phyloP scores from a whole-genome alignment of 2,888 invertebrate genomes.

The Deroplatys truncata region DNA sequence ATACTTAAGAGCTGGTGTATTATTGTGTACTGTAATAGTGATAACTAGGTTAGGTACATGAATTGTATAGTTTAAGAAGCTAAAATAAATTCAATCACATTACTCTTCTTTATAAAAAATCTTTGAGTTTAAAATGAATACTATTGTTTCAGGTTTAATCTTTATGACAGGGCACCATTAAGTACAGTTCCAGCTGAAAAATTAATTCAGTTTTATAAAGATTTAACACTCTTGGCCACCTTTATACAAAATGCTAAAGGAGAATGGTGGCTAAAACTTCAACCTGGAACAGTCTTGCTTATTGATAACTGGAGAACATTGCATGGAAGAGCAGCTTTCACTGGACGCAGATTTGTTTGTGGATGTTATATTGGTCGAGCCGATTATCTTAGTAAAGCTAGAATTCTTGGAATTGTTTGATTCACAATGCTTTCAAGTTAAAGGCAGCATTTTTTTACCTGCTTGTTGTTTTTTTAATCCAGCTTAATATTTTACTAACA shows the following conservation, averaged over 20 bases:
- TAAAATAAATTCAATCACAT: no score
- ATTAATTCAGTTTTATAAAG: conserved; percentile 58
- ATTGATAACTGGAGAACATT: conserved; percentile 76
- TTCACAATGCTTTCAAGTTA: not conserved
- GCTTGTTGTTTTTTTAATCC: not conserved
- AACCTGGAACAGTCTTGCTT: conserved; percentile 66
- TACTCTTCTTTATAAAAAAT: no score
- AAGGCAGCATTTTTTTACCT: not conserved
- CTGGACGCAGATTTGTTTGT: conserved; percentile 60
- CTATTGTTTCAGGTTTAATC: conserved; percentile 56
- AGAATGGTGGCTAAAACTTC: conserved; percentile 57
- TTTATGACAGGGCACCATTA: conserved; percentile 67
- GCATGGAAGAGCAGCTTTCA: conserved; percentile 68
- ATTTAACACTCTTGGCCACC: conserved; percentile 51
- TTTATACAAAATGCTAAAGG: conserved; percentile 50
- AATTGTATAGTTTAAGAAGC: no score
- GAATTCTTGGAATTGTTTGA: conserved; percentile 34
- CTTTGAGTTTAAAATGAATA: no score
- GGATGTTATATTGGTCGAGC: conserved; percentile 72
- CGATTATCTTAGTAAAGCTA: conserved; percentile 61
- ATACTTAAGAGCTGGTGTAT: no score
- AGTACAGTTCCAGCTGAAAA: conserved; percentile 50
- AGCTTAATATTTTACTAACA: not conserved
- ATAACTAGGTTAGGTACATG: no score
- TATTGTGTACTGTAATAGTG: no score